Evolutionary conservation across 30 jellyfish, hydroid and myxozoan species (phyloP).

Genomic region (Hydractinia echinata): DNA sequence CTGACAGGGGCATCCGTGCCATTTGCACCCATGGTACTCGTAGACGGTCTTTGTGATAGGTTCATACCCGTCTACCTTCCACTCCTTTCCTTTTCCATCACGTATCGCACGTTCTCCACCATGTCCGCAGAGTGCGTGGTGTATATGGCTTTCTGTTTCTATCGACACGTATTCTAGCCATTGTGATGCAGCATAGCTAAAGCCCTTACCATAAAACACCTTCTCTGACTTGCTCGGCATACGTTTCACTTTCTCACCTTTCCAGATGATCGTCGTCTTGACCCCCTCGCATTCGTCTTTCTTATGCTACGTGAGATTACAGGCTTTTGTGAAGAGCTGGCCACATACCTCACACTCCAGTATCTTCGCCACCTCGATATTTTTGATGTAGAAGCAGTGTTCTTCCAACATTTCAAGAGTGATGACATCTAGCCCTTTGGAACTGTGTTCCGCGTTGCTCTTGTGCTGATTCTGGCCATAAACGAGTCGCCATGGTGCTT

Average conservation of each 20-base stretch:
- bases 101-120: slow-evolving; percentile 23
- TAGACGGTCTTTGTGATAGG: slow-evolving; percentile 28
- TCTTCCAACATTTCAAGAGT: slow-evolving; percentile 10
- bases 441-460: no score
- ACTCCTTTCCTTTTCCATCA: not conserved
- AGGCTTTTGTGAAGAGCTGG: not conserved
- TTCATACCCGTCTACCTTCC: slow-evolving; percentile 18
- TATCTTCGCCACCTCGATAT: not conserved
- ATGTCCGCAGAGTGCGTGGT: slow-evolving; percentile 17
- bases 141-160: slow-evolving; percentile 17
- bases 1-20: slow-evolving; percentile 46
- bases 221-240: slow-evolving; percentile 3
- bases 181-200: slow-evolving; percentile 19
- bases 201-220: slow-evolving; percentile 2
- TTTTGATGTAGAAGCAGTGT: slow-evolving; percentile 12
- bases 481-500: slow-evolving; percentile 21
- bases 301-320: slow-evolving; percentile 12
- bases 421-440: slow-evolving; percentile 1
- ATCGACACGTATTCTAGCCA: slow-evolving; percentile 21
- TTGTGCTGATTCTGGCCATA: slow-evolving; percentile 9
- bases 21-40: slow-evolving; percentile 36
- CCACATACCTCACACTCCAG: slow-evolving; percentile 8
- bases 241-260: slow-evolving; percentile 11
- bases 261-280: slow-evolving; percentile 19
- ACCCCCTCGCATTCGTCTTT: slow-evolving; percentile 23